Conservation (phyloP, 1,140 invertebrate genomes). For the Drosophila punjabiensis region DNA sequence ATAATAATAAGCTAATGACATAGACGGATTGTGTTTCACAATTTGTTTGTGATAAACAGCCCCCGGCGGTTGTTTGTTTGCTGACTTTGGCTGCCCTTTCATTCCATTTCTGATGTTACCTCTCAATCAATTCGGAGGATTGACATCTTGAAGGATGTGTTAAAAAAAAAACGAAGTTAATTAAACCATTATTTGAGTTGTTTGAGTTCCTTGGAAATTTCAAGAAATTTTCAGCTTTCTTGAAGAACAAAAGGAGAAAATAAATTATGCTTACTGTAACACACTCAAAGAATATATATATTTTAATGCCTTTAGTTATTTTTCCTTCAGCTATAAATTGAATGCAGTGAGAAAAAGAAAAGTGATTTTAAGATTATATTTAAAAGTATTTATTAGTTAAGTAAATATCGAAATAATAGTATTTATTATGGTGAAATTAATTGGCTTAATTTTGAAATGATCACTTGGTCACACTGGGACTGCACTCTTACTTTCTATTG, state of each 20-base stretch:
- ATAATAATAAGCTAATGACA: constrained; percentile 54
- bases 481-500: no score
- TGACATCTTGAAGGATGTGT: constrained; percentile 20
- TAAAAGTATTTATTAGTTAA: neutral
- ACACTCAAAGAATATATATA: constrained; percentile 4
- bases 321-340: neutral
- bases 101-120: constrained; percentile 15
- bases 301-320: constrained; percentile 2
- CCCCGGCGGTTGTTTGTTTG: constrained; percentile 18
- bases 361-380: neutral
- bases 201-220: neutral
- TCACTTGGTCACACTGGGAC: no score
- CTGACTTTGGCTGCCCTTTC: neutral
- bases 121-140: constrained; percentile 8
- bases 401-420: neutral
- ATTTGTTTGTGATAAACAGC: constrained; percentile 65
- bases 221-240: neutral
- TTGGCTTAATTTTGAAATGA: no score
- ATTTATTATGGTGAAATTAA: neutral
- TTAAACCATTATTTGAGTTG: neutral
- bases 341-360: neutral
- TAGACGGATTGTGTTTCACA: constrained; percentile 66
- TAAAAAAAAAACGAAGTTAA: neutral
- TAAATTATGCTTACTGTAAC: neutral
- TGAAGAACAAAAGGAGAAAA: neutral